These are phyloP conservation scores for Daboia siamensis DNA, from an alignment of 2,113 vertebrate genomes.

Conservation along the genomic window DNA sequence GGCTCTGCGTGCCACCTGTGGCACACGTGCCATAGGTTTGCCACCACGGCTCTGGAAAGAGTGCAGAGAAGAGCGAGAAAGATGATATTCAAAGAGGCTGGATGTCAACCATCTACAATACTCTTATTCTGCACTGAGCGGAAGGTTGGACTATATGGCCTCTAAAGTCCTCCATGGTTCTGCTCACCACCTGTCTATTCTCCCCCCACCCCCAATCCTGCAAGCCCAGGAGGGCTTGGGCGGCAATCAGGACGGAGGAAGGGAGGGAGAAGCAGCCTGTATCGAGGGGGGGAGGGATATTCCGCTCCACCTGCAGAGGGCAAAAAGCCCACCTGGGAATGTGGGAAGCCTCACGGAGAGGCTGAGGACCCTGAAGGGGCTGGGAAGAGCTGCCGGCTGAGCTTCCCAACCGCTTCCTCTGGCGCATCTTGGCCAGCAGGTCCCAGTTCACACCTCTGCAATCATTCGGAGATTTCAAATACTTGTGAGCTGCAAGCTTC, in stretches of 20 bases:
- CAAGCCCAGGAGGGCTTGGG: too few relatives aligned
- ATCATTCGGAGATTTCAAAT: not conserved
- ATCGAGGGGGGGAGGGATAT: not conserved
- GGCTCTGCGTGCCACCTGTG: too few relatives aligned
- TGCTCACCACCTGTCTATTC: not conserved
- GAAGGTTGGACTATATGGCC: not conserved
- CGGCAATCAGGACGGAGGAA: too few relatives aligned
- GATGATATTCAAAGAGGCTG: too few relatives aligned
- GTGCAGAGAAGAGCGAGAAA: too few relatives aligned
- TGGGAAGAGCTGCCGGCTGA: not conserved
- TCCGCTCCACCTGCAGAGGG: not conserved
- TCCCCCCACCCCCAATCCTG: too few relatives aligned
- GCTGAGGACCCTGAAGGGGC: not conserved
- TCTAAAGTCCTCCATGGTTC: not conserved
- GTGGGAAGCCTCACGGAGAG: not conserved
- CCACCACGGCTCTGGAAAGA: too few relatives aligned
- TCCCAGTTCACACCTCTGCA: not conserved
- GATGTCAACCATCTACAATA: too few relatives aligned
- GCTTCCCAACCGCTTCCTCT: not conserved
- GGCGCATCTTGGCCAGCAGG: not conserved
- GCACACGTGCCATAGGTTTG: too few relatives aligned
- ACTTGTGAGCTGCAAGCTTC: not conserved
- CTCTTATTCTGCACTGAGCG: too few relatives aligned
- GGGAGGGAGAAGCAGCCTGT: too few relatives aligned
- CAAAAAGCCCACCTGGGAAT: not conserved